Conservation (phyloP, 1,140 invertebrate species). For the Penaeus indicus region DNA sequence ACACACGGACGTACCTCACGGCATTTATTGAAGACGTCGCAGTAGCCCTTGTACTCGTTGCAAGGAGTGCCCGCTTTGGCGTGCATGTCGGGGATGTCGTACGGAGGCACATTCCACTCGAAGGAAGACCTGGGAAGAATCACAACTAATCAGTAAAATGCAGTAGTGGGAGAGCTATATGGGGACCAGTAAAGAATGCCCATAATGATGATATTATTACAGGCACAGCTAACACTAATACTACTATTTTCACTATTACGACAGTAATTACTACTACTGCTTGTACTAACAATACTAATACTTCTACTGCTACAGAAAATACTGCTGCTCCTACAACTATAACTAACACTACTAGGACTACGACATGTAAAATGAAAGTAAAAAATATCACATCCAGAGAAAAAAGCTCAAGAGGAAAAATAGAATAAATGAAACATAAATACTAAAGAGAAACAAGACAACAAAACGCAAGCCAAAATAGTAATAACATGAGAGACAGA, state of each 20-base stretch:
- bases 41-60: slow-evolving; percentile 99
- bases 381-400: too few species aligned
- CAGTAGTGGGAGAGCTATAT: background rate
- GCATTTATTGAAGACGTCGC: slow-evolving; percentile 98
- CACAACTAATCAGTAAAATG: background rate
- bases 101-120: slow-evolving; percentile 88
- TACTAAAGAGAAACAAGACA: too few species aligned
- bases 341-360: background rate
- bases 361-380: background rate
- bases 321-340: background rate
- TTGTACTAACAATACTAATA: background rate
- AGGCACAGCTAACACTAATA: background rate
- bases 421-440: too few species aligned
- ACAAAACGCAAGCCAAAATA: too few species aligned
- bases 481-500: background rate
- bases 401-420: too few species aligned
- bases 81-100: slow-evolving; percentile 92
- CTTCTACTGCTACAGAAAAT: background rate
- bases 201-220: background rate
- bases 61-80: slow-evolving; percentile 96
- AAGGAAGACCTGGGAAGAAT: slow-evolving; percentile 82
- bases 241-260: background rate
- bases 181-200: background rate
- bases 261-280: background rate
- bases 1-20: slow-evolving; percentile 77